phyloP scores from a whole-genome alignment of 2,113 vertebrate species.

The Condylura cristata region DNA sequence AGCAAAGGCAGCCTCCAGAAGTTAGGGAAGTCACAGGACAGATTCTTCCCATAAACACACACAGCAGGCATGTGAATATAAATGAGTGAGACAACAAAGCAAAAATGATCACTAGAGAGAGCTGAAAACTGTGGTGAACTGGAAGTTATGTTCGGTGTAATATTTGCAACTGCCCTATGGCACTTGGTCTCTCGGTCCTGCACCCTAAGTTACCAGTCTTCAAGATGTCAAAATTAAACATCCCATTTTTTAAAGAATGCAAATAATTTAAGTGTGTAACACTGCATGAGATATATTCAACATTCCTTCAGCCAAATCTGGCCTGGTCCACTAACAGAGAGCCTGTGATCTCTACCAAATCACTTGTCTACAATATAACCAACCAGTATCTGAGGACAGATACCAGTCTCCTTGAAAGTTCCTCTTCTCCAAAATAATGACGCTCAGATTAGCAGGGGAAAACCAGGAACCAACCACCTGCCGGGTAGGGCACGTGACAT shows the following conservation, averaged over 20 bases:
- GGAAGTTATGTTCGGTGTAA: background rate
- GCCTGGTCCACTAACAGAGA: background rate
- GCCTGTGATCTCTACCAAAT: background rate
- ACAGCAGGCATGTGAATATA: background rate
- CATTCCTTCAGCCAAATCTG: background rate
- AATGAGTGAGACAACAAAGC: no score
- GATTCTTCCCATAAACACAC: no score
- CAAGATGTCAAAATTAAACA: background rate
- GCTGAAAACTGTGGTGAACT: background rate
- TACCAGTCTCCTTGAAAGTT: background rate
- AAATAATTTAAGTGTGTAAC: background rate
- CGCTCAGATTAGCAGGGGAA: background rate
- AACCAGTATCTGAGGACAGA: background rate
- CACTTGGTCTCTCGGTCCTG: background rate
- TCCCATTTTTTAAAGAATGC: background rate
- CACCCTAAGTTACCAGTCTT: background rate
- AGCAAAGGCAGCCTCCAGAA: background rate
- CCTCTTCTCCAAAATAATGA: background rate
- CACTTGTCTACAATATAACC: background rate
- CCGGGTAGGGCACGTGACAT: background rate
- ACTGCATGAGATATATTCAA: background rate
- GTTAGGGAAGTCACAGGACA: background rate
- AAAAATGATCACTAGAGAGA: background rate
- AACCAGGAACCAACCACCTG: background rate
- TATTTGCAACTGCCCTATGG: background rate